Conservation (phyloP, 2,888 invertebrate genomes). For the Halictus quadricinctus region DNA sequence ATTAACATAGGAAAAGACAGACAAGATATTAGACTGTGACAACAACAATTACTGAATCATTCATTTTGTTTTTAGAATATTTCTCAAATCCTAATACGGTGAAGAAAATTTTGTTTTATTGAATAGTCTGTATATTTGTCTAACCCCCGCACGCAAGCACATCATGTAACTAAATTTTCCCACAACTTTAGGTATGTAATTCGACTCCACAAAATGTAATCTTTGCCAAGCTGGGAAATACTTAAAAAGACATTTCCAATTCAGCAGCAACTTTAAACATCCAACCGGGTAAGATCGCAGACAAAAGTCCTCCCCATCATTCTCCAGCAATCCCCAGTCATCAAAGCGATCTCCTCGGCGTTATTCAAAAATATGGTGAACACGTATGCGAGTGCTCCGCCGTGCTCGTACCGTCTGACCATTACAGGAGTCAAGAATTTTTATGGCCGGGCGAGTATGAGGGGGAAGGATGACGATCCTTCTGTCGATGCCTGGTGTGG, state of each 20-base stretch:
- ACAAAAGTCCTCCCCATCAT: neutral
- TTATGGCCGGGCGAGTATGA: constrained; percentile 53
- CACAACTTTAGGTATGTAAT: neutral
- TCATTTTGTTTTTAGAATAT: too few relatives aligned
- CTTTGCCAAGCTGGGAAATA: neutral
- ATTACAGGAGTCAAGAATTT: constrained; percentile 78
- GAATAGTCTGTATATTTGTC: too few relatives aligned
- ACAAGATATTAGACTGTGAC: too few relatives aligned
- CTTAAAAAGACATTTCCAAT: neutral
- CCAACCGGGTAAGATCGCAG: neutral
- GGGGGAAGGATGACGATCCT: constrained; percentile 62
- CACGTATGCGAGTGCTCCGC: constrained; percentile 14
- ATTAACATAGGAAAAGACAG: too few relatives aligned
- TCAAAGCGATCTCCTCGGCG: neutral
- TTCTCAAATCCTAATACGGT: too few relatives aligned
- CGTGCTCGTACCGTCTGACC: constrained; percentile 60
- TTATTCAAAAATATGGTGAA: constrained; percentile 21
- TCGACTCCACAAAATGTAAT: neutral
- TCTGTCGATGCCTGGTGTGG: constrained; percentile 41
- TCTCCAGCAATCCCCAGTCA: constrained; percentile 5
- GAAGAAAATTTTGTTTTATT: too few relatives aligned
- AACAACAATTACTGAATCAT: too few relatives aligned
- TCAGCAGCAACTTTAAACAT: neutral
- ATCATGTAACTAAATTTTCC: too few relatives aligned
- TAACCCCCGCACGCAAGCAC: too few relatives aligned